Base-by-base conservation (phyloP, 2,113 vertebrate species). In the Phyllopteryx taeniolatus region DNA sequence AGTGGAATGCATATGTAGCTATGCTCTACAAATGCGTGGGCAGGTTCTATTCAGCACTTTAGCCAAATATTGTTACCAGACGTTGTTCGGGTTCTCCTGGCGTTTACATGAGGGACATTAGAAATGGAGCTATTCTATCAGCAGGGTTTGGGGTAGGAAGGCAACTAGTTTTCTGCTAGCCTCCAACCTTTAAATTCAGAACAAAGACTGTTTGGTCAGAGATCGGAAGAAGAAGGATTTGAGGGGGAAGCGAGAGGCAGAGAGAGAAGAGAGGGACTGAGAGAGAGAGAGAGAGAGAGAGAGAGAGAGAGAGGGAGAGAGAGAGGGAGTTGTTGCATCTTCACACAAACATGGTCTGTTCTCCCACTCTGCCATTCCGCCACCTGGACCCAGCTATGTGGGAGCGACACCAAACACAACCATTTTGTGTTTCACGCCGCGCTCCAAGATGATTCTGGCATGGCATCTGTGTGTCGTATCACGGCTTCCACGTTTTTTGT, bases 301-400 rank as follows among this genome's bases (percentile, higher is more conserved):
- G 67, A 86, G 72, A 78, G 80, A 82, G 83, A 79, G 84, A 81
- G 80, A 85, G 87, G 81, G 66, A 84, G 66, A 86, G 74, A 78
- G 82, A 81, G 86, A 80, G 83, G 80, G 81, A 86, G 87, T 85
- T 89, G 80, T 88, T 88, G 87, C 87, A 83, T 89, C 88, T 89
- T 89, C 88, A 89, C 89, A 91, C 87, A 89, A 89, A 89, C 86
- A 83, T 85, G 74, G 78, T 88, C 86, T 88, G 85, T 89, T 90
- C 89, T 90, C 87, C 90, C 89, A 90, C 90, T 91, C 88, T 86
- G 89, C 88, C 85, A 83, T 88, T 89, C 88, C 83, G 82, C 89
- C 89, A 91, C 90, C 90, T 91, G 90, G 89, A 83, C 88, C 67
- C 72, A 83, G 80, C 85, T 79, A 85, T 83, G 88, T 85, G 84